Conservation (phyloP, 1,140 invertebrate species). For the Hyposmocoma kahamanoa region DNA sequence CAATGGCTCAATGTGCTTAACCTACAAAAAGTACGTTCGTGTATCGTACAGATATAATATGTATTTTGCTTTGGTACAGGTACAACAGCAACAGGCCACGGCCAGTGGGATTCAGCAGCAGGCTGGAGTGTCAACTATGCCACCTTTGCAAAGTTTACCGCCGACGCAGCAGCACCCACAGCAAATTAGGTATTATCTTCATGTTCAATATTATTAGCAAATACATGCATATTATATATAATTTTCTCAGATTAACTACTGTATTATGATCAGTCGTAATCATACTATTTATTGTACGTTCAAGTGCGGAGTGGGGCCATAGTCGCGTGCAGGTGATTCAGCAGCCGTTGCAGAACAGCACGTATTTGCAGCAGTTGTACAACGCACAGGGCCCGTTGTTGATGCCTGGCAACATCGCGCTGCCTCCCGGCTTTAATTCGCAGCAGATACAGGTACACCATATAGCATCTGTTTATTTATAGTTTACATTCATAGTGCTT, state of each 20-base stretch:
- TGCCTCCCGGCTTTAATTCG: conserved; percentile 85
- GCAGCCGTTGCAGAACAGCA: conserved; percentile 84
- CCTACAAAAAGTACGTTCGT: no score
- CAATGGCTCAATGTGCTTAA: no score
- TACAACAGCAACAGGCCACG: conserved; percentile 29
- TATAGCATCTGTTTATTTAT: neutral
- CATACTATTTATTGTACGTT: neutral
- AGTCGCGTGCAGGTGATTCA: conserved; percentile 85
- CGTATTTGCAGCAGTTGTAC: conserved; percentile 87
- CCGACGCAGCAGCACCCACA: conserved; percentile 58
- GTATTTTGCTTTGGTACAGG: neutral
- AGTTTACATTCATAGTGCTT: no score
- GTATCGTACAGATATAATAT: neutral
- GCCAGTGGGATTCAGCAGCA: conserved; percentile 48
- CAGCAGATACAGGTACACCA: conserved; percentile 83
- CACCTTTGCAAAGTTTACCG: conserved; percentile 57
- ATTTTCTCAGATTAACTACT: no score
- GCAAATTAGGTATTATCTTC: conserved; percentile 67
- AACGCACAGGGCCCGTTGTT: conserved; percentile 84
- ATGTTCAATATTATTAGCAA: no score
- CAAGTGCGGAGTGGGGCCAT: conserved; percentile 75
- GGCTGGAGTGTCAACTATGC: conserved; percentile 44
- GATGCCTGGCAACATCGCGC: conserved; percentile 85
- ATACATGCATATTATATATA: no score
- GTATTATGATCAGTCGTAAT: no score